phyloP scores from a whole-genome alignment of 2,888 invertebrate genomes.

The Pheosia gnoma region DNA sequence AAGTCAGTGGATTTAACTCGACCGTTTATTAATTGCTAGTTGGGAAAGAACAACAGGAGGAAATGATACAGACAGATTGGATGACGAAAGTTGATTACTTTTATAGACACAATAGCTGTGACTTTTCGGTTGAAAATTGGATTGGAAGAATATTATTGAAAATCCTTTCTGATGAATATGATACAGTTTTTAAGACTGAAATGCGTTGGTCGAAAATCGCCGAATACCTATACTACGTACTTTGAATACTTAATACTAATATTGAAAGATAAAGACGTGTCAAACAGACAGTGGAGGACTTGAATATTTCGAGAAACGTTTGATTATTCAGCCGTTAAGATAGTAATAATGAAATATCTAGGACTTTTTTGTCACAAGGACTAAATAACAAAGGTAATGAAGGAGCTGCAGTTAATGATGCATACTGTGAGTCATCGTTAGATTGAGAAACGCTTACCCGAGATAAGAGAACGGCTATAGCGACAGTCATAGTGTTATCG shows the following conservation, averaged over 20 bases:
- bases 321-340: no score
- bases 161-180: no score
- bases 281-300: no score
- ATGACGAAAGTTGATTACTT: neutral
- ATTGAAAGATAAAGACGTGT: no score
- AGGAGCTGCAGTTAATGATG: constrained; percentile 10
- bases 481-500: constrained; percentile 60
- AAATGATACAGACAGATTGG: neutral
- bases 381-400: constrained; percentile 21
- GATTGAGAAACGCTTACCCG: constrained; percentile 48
- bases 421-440: constrained; percentile 16
- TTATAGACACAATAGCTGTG: neutral
- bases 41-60: constrained; percentile 1
- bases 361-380: constrained; percentile 17
- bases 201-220: neutral
- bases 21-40: neutral
- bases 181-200: neutral
- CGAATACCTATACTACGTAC: no score
- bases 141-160: neutral
- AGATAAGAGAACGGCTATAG: constrained; percentile 51
- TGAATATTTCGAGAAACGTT: no score
- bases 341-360: no score
- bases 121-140: neutral
- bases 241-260: no score
- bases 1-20: neutral